A percentile compares a stretch with the other conserved stretches of the same genome.
Conservation (phyloP, 2,888 invertebrate species). For the Entomobrya multifasciata region DNA sequence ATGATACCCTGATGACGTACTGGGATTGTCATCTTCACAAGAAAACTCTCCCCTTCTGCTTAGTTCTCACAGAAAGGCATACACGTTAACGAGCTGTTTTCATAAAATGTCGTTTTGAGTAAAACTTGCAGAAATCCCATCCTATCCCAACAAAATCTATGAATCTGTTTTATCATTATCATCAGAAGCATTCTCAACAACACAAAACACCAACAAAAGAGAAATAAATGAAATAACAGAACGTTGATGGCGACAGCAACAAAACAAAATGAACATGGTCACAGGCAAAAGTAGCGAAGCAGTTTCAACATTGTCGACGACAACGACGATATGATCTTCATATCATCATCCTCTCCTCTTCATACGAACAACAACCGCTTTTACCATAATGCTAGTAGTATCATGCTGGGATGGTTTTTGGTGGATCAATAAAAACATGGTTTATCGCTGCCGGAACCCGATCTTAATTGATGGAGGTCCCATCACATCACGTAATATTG, state of each 20-base stretch:
- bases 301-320: not conserved
- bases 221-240: no score
- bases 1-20: no score
- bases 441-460: slow-evolving; percentile 65
- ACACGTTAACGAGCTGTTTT: not conserved
- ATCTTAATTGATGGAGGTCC: slow-evolving; percentile 64
- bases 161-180: slow-evolving; percentile 1
- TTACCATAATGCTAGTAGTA: not conserved
- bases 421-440: slow-evolving; percentile 65
- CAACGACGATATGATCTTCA: slow-evolving; percentile 1
- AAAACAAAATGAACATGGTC: not conserved
- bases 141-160: slow-evolving; percentile 62
- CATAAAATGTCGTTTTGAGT: not conserved
- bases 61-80: no score
- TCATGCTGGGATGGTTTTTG: slow-evolving; percentile 52
- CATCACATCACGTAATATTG: slow-evolving; percentile 26
- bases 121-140: slow-evolving; percentile 38
- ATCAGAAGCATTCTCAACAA: slow-evolving; percentile 6
- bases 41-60: no score
- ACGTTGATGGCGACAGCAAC: no score
- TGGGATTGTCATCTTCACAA: no score
- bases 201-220: not conserved
- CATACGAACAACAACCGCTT: slow-evolving; percentile 12
- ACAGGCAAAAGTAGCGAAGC: slow-evolving; percentile 14
- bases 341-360: no score